Conservation (phyloP, 2,113 vertebrate genomes). For the Apistogramma diplotaenia region DNA sequence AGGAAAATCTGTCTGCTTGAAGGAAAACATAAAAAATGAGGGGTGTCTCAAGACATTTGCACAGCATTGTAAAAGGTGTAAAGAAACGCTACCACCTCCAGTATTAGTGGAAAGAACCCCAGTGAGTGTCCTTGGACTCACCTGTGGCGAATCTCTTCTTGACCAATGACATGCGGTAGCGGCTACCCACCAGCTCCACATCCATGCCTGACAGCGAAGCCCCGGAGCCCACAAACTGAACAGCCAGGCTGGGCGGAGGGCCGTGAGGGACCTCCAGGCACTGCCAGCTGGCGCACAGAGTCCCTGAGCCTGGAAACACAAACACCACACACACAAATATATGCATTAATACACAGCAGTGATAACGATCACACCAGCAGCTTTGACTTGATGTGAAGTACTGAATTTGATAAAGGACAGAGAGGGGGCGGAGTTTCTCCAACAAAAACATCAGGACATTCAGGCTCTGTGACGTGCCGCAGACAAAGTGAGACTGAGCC, state of each 20-base stretch:
- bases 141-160: slow-evolving; percentile 97
- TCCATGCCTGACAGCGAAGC: slow-evolving; percentile 86
- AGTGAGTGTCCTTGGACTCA: slow-evolving; percentile 32
- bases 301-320: slow-evolving; percentile 76
- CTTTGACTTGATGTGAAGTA: background rate
- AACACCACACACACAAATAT: background rate
- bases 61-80: background rate
- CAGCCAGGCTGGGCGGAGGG: slow-evolving; percentile 84
- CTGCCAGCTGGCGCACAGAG: slow-evolving; percentile 90
- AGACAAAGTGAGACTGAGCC: too few species aligned
- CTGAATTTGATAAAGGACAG: background rate
- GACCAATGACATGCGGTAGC: slow-evolving; percentile 93
- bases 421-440: background rate
- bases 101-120: background rate
- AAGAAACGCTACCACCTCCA: background rate
- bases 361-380: background rate
- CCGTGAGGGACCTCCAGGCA: slow-evolving; percentile 82
- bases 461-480: too few species aligned
- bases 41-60: background rate
- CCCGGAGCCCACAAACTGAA: slow-evolving; percentile 93
- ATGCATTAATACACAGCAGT: background rate
- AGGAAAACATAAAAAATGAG: background rate
- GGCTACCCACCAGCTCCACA: slow-evolving; percentile 86
- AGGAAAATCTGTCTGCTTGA: background rate
- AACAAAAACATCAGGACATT: too few species aligned